Percentiles rank a stretch among this genome's conserved stretches.
phyloP scores from a whole-genome alignment of 2,113 vertebrate species.

The Tupaia chinensis region DNA sequence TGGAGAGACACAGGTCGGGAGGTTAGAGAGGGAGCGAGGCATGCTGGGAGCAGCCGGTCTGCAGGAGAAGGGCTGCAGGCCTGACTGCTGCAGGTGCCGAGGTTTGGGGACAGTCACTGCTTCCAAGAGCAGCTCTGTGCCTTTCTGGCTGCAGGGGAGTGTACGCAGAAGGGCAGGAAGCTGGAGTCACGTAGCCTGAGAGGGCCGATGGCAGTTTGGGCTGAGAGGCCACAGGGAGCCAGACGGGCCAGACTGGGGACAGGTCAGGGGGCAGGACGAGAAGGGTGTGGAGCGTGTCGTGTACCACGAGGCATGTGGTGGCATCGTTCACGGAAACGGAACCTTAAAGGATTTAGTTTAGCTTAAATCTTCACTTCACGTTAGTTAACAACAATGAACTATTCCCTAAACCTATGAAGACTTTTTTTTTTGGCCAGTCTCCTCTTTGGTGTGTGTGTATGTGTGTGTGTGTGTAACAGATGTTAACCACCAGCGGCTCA shows the following conservation, averaged over 20 bases:
- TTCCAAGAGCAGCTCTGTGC: neutral
- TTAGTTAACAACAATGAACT: conserved; percentile 7
- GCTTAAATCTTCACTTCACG: neutral
- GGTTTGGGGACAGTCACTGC: neutral
- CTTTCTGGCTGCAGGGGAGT: neutral
- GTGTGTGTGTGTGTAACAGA: neutral
- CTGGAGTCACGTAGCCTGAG: neutral
- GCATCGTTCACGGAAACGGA: neutral
- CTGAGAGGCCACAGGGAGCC: neutral
- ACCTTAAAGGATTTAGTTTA: neutral
- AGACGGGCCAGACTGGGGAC: neutral
- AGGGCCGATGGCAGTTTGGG: neutral
- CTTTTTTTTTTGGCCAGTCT: neutral
- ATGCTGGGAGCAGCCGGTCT: rapidly evolving
- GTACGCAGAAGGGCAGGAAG: neutral
- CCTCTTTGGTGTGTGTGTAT: neutral
- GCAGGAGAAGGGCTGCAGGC: neutral
- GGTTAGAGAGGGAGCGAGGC: neutral
- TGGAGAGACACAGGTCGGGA: rapidly evolving
- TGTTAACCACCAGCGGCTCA: neutral
- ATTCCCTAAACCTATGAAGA: neutral
- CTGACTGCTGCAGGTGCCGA: neutral
- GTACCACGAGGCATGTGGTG: neutral
- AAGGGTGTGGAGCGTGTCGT: neutral
- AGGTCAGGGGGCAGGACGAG: neutral